Evolutionary conservation across 2,797 vertebrate genomes (phyloP), one percentile per base, ranked within the genome.

Genomic region (Gobionotothen gibberifrons): DNA sequence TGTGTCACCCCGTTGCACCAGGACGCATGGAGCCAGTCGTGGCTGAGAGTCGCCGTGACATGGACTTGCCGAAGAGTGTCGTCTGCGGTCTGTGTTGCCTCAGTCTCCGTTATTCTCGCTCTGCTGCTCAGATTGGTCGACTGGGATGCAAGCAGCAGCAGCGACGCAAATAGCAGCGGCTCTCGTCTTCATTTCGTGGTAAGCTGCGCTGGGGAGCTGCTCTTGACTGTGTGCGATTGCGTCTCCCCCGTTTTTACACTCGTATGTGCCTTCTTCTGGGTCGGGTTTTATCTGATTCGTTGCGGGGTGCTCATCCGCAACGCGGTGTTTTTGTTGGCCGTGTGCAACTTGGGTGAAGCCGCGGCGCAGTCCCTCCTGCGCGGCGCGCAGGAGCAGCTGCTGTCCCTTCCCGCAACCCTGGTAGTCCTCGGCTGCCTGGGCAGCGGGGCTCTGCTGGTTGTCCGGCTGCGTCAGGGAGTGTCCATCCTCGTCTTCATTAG

Each of bases 381-480:
- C 85, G 90, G 87, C 68, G 84, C 89, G 85, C 95, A 94, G 86
- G 95, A 93, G 77, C 94, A 80, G 87, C 91, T 91, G 85, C 92
- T 93, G 58, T 95, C 94, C 59, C 86, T 93, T 60, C 85, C 93
- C 74, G 94, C 95, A 72, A 91, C 94, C 68, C 95, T 95, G 94
- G 93, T 96, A 89, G 94, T 95, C 90, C 95, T 97, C 87, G 90
- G 94, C 93, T 96, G 95, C 90, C 75, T 96, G 89, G 94, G 95
- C 74, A 91, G 94, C 78, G 94, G 94, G 93, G 93, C 95, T 93
- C 95, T 96, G 93, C 95, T 94, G 93, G 93, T 95, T 90, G 92
- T 94, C 92, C 92, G 91, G 84, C 91, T 93, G 90, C 87, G 92
- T 85, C 94, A 92, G 90, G 95, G 95, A 87, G 94, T 95, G 92